Conservation (phyloP, 2,797 vertebrate genomes). For the Oryzias sinensis region DNA sequence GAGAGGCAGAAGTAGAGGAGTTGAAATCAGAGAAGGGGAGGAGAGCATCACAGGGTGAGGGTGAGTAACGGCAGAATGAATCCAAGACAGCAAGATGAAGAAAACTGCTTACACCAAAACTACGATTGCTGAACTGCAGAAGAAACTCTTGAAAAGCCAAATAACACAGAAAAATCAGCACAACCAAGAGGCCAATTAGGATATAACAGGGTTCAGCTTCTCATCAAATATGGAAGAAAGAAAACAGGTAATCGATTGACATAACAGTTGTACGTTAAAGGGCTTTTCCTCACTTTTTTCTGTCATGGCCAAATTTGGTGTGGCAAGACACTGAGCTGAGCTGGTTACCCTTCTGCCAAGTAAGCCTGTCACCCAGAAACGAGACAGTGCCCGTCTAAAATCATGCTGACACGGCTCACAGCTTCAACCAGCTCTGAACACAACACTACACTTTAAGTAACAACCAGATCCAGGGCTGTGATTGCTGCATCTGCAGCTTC, state of each 20-base stretch:
- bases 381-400: constrained; percentile 32
- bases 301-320: constrained; percentile 18
- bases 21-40: constrained; percentile 20
- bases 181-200: no score
- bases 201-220: not conserved
- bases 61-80: not conserved
- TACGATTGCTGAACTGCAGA: constrained; percentile 9
- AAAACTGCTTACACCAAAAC: not conserved
- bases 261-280: constrained; percentile 11
- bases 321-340: constrained; percentile 22
- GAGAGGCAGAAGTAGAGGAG: constrained; percentile 17
- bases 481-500: constrained; percentile 41
- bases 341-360: constrained; percentile 44
- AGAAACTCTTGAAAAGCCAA: constrained; percentile 1
- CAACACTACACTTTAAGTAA: constrained; percentile 4
- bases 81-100: not conserved
- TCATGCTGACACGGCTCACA: constrained; percentile 33
- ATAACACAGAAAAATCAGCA: not conserved
- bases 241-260: not conserved
- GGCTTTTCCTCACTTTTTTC: constrained; percentile 15
- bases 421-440: constrained; percentile 5
- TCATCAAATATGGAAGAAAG: not conserved
- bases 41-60: not conserved
- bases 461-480: constrained; percentile 16
- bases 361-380: constrained; percentile 43